phyloP scores from a whole-genome alignment of 2,797 vertebrate species.

The Schizopygopsis pylzovi region DNA sequence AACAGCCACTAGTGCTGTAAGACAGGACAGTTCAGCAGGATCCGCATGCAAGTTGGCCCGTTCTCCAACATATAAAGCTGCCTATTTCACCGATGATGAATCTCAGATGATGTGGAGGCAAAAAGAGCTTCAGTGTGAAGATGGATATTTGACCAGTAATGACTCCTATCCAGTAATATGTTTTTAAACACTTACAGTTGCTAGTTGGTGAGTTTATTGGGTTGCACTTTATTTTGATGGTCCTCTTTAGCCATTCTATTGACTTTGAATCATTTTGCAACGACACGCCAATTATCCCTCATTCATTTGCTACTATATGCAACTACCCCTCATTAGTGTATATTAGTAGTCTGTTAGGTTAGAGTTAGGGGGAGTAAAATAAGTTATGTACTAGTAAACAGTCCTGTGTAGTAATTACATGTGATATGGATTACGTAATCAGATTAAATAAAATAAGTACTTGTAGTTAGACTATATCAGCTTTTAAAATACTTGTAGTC shows the following conservation, averaged over 20 bases:
- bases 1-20: slow-evolving; percentile 70
- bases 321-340: neutral
- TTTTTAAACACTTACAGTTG: neutral
- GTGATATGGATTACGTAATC: neutral
- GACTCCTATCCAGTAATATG: neutral
- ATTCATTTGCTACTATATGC: neutral
- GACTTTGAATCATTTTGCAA: neutral
- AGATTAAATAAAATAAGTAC: neutral
- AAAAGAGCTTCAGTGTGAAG: slow-evolving; percentile 3
- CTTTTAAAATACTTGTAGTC: neutral
- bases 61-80: slow-evolving; percentile 66
- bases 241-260: too few relatives aligned
- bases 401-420: neutral
- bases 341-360: neutral
- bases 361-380: neutral
- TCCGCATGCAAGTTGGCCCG: slow-evolving; percentile 71
- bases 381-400: neutral
- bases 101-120: slow-evolving; percentile 33
- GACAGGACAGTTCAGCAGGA: slow-evolving; percentile 72
- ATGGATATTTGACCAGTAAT: neutral
- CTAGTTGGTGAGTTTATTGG: neutral
- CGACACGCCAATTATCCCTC: neutral
- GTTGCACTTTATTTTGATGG: neutral
- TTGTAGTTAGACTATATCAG: neutral
- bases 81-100: slow-evolving; percentile 55